Evolutionary conservation across 1,140 invertebrate species (phyloP), one percentile per base, ranked within the genome.

Genomic region (Aphidius ervi): DNA sequence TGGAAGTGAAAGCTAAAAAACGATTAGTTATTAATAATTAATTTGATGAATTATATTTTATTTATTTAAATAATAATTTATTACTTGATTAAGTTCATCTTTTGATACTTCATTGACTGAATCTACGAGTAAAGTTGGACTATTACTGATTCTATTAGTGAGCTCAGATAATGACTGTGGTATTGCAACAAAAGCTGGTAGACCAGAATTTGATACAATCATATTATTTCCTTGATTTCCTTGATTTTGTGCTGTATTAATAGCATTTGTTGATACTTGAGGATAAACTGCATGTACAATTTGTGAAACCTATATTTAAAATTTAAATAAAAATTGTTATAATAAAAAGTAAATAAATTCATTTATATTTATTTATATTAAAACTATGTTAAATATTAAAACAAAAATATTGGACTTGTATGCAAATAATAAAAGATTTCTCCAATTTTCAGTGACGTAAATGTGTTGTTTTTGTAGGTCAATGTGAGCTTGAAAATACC

Each of bases 171-270:
- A 71, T 1, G 76, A 79, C 41, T 63, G 68, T 10, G 78, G 77
- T 74, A 80, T 80, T 3, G 74, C 71, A 3, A 78, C 62, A 55
- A 80, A 80, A 16, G 74, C 70, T 42, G 77, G 78, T 39, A 80
- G 57, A 8, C 68, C 72, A 10, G 20, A 48, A 7, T 50, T 52
- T 4, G 63, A n/a, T 46, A 68, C 23, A 1, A 31, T 31, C 2
- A 31, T 31, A 31, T 31, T 31, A 31, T 31, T 31, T 31, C 2
- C 23, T 31, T 2, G 23, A 3, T 31, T 31, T 31, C 1, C 23
- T 31, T 31, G 23, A 31, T 31, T 31, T 31, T 31, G 23, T 31
- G 4, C 23, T 31, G 23, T 31, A 31, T 52, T 43, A n/a, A 60
- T 49, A 39, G 45, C 43, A 40, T 61, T 60, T 4, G 62, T 58